Conservation (phyloP, 2,888 invertebrate species). For the Dusona sp. region DNA sequence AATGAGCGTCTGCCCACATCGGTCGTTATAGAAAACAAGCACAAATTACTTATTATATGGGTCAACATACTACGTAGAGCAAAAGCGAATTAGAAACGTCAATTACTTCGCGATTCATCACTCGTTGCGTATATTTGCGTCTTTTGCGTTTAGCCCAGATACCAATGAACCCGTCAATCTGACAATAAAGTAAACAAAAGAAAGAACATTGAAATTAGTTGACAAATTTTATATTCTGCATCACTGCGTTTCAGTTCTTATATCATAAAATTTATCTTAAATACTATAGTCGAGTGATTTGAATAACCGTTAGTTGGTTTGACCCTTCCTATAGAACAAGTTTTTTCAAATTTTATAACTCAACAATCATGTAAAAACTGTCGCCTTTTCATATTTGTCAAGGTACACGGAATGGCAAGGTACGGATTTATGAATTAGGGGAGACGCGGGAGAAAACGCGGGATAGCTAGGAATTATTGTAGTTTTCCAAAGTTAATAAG, state of each 20-base stretch:
- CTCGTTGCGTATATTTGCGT: constrained; percentile 1
- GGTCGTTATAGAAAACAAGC: constrained; percentile 41
- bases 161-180: neutral
- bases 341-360: too few relatives aligned
- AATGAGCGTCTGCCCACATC: constrained; percentile 54
- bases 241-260: too few relatives aligned
- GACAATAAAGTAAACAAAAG: neutral
- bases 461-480: too few relatives aligned
- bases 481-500: too few relatives aligned
- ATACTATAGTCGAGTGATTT: too few relatives aligned
- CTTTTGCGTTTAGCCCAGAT: neutral
- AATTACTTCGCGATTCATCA: constrained; percentile 27
- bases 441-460: too few relatives aligned
- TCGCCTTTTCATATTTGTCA: neutral
- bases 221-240: too few relatives aligned
- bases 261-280: too few relatives aligned
- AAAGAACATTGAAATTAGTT: neutral
- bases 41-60: constrained; percentile 58
- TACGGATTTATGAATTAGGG: too few relatives aligned
- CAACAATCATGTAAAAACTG: neutral
- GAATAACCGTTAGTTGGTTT: too few relatives aligned
- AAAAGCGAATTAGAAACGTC: constrained; percentile 45
- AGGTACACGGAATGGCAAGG: neutral
- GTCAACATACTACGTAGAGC: constrained; percentile 47
- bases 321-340: too few relatives aligned